Conservation (phyloP, 2,888 invertebrate genomes). For the Apeira syringaria region DNA sequence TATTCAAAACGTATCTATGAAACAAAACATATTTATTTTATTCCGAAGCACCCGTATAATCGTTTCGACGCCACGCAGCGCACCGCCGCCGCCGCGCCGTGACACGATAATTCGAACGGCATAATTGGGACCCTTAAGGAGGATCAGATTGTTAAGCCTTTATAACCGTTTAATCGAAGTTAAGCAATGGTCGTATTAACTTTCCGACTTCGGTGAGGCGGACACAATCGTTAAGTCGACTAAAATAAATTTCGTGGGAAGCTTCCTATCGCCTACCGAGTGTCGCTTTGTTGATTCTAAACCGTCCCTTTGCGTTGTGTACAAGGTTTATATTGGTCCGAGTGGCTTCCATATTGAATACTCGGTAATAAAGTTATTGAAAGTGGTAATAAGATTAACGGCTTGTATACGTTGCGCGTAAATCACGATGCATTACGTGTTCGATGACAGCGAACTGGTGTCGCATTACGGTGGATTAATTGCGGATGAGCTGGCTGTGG, state of each 20-base stretch:
- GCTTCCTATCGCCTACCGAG: conserved; percentile 59
- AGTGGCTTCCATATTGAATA: conserved; percentile 47
- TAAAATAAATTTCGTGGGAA: conserved; percentile 76
- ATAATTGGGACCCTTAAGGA: conserved; percentile 44
- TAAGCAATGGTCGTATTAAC: conserved; percentile 61
- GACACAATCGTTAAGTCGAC: conserved; percentile 73
- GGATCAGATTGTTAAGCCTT: conserved; percentile 47
- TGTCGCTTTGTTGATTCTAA: conserved; percentile 43
- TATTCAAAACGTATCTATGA: conserved; percentile 49
- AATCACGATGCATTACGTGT: conserved; percentile 81
- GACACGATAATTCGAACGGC: conserved; percentile 33
- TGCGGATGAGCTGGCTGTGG: conserved; percentile 61
- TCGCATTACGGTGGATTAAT: conserved; percentile 81
- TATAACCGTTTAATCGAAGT: conserved; percentile 61
- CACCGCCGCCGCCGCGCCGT: conserved; percentile 2
- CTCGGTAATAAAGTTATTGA: conserved; percentile 80
- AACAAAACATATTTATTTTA: conserved; percentile 41
- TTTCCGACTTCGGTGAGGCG: conserved; percentile 65
- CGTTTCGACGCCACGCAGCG: conserved; percentile 15
- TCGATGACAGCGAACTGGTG: conserved; percentile 75
- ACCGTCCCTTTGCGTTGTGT: conserved; percentile 50
- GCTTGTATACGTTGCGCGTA: conserved; percentile 71
- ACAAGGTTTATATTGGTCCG: conserved; percentile 65
- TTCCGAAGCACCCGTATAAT: conserved; percentile 33
- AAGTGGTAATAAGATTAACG: conserved; percentile 83